A percentile compares a stretch with the other conserved stretches of the same genome.
Conservation (phyloP, 2,113 vertebrate species). For the Cranoglanis bouderius region DNA sequence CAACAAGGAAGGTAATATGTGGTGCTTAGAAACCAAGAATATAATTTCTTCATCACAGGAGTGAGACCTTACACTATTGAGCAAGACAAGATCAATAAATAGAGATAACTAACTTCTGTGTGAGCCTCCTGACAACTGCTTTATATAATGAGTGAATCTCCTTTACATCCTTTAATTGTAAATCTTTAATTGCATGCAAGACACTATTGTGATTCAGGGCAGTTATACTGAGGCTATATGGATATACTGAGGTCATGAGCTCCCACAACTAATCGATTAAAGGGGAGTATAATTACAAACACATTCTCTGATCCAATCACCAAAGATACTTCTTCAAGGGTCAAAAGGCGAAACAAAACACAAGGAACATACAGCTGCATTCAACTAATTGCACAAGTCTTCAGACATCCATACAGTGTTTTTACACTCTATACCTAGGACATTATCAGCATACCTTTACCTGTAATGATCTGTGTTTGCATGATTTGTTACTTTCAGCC, state of each 20-base stretch:
- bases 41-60: background rate
- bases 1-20: background rate
- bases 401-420: background rate
- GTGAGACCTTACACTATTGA: background rate
- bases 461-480: background rate
- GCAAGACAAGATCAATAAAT: conserved; percentile 13
- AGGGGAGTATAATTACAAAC: conserved; percentile 59
- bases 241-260: conserved; percentile 63
- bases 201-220: conserved; percentile 49
- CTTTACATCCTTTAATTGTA: conserved; percentile 63
- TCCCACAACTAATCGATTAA: conserved; percentile 64
- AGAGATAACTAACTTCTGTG: background rate
- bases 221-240: conserved; percentile 54
- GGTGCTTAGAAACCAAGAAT: background rate
- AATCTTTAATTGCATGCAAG: conserved; percentile 72
- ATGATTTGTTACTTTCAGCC: background rate
- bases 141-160: conserved; percentile 50
- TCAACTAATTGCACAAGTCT: background rate
- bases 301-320: conserved; percentile 37
- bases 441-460: background rate
- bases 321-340: conserved; percentile 7
- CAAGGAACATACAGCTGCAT: background rate
- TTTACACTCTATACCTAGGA: background rate
- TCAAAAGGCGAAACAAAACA: background rate
- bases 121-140: background rate